Evolutionary conservation across 2,113 vertebrate species (phyloP).

Genomic region (Merops nubicus): DNA sequence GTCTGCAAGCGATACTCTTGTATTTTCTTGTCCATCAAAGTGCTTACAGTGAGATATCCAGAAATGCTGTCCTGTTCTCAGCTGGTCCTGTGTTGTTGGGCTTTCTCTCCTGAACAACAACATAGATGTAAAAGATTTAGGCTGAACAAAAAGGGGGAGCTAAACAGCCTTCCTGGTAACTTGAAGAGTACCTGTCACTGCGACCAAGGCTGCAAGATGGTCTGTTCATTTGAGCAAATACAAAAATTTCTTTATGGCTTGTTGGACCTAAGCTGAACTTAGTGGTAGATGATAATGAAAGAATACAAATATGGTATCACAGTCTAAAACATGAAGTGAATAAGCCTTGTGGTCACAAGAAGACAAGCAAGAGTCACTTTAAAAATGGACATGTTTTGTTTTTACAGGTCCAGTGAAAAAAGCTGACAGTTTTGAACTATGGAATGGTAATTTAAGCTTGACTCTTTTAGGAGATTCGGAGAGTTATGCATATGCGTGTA

Average conservation of each 20-base stretch:
- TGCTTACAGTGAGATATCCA: neutral
- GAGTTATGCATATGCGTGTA: neutral
- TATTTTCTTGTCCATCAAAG: neutral
- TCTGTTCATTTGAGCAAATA: neutral
- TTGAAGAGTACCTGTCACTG: neutral
- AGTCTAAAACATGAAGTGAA: neutral
- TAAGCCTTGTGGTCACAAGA: neutral
- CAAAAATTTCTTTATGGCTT: neutral
- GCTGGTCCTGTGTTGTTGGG: neutral
- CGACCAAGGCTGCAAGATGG: neutral
- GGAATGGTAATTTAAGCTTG: neutral
- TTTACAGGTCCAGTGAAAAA: neutral
- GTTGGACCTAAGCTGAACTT: neutral
- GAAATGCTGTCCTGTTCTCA: neutral
- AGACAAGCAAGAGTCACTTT: neutral
- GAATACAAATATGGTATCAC: neutral
- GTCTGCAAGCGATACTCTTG: neutral
- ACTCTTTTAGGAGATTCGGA: neutral
- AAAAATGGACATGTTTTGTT: neutral
- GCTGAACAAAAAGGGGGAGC: fast-evolving
- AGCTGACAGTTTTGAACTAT: neutral
- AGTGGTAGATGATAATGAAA: neutral
- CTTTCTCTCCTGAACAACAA: neutral
- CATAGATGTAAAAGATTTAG: neutral
- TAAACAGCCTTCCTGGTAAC: neutral